These are phyloP conservation scores for Anastrepha ludens DNA, from an alignment of 1,140 invertebrate genomes.

Conservation along the genomic window DNA sequence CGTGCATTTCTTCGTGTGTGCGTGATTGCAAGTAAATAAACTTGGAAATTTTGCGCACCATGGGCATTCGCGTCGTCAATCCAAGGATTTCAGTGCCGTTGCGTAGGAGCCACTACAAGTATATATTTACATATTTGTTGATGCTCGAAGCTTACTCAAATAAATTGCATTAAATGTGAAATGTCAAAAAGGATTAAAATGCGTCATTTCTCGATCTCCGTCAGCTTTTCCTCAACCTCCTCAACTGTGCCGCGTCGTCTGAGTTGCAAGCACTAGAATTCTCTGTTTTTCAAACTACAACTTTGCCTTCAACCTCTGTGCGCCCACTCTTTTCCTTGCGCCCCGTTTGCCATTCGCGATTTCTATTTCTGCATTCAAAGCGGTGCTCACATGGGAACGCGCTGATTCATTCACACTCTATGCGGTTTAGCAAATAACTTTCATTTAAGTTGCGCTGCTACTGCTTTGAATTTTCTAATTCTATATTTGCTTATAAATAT, in stretches of 20 bases:
- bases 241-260: background rate
- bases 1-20: background rate
- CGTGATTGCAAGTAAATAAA: conserved; percentile 37
- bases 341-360: background rate
- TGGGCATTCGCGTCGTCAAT: background rate
- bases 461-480: background rate
- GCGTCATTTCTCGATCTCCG: background rate
- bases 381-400: background rate
- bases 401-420: background rate
- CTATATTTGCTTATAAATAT: conserved; percentile 45
- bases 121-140: background rate
- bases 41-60: conserved; percentile 42
- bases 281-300: background rate
- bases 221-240: too few species aligned
- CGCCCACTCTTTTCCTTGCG: background rate
- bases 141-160: background rate
- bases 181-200: conserved; percentile 46
- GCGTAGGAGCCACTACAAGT: background rate
- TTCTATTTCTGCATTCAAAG: conserved; percentile 4
- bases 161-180: conserved; percentile 32
- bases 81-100: background rate
- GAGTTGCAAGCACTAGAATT: background rate
- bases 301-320: background rate
- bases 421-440: background rate
- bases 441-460: background rate